Evolutionary conservation across 2,888 invertebrate genomes (phyloP).

Genomic region (Eilema griseolum): DNA sequence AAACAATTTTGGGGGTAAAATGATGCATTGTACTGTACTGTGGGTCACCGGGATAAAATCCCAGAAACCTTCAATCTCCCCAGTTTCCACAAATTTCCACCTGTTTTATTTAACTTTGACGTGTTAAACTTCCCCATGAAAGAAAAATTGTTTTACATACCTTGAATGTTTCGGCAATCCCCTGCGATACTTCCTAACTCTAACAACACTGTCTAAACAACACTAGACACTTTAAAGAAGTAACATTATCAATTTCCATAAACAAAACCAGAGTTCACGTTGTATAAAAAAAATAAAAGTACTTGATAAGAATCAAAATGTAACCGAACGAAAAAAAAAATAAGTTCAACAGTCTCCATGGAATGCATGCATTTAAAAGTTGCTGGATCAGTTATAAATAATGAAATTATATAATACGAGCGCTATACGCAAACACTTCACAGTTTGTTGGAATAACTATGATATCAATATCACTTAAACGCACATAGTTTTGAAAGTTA

Average conservation of each 20-base stretch:
- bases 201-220: constrained; percentile 66
- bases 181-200: constrained; percentile 64
- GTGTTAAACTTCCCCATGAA: not conserved
- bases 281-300: constrained; percentile 61
- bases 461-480: constrained; percentile 53
- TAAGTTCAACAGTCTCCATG: constrained; percentile 84
- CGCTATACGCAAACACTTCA: constrained; percentile 60
- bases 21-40: not conserved
- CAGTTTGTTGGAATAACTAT: constrained; percentile 53
- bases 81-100: not conserved
- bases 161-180: constrained; percentile 83
- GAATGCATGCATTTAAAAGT: constrained; percentile 84
- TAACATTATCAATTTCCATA: constrained; percentile 49
- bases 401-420: constrained; percentile 35
- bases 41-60: not conserved
- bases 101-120: not conserved
- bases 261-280: constrained; percentile 60
- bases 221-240: constrained; percentile 58
- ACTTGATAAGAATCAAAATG: constrained; percentile 79
- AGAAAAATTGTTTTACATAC: constrained; percentile 57
- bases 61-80: not conserved
- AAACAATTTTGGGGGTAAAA: not conserved
- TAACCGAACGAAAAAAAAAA: constrained; percentile 73
- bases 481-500: constrained; percentile 70
- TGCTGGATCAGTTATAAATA: constrained; percentile 60